phyloP scores from a whole-genome alignment of 92 coral and sea anemone species.

The Palythoa grandiflora region DNA sequence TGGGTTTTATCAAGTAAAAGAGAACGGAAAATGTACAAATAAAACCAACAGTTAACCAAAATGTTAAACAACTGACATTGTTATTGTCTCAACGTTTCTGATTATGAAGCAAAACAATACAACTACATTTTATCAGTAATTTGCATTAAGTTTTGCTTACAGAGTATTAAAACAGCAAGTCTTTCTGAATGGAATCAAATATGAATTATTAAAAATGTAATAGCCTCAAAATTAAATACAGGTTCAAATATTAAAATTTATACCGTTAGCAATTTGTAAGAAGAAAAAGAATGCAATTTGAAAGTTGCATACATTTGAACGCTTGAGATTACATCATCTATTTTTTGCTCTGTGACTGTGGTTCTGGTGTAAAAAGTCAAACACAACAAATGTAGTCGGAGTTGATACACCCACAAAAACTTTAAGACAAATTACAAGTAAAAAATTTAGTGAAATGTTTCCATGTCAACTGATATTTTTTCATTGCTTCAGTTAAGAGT shows the following conservation, averaged over 20 bases:
- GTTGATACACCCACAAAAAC: not conserved
- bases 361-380: not conserved
- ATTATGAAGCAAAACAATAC: no score
- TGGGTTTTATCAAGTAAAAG: no score
- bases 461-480: not conserved
- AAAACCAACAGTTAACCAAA: no score
- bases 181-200: no score
- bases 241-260: not conserved
- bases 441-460: not conserved
- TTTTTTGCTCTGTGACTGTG: not conserved
- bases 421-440: slow-evolving; percentile 2
- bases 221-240: not conserved
- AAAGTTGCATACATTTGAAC: not conserved
- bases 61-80: no score
- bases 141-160: no score
- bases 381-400: slow-evolving; percentile 5
- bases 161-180: no score
- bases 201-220: not conserved
- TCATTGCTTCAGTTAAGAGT: not conserved
- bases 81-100: no score
- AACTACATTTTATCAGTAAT: no score
- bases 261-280: not conserved
- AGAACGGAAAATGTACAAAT: no score
- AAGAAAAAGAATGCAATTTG: not conserved
- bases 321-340: slow-evolving; percentile 1